A percentile compares a stretch with the other conserved stretches of the same genome.
Evolutionary conservation across 1,140 invertebrate genomes (phyloP).

Genomic region (Drosophila novamexicana): DNA sequence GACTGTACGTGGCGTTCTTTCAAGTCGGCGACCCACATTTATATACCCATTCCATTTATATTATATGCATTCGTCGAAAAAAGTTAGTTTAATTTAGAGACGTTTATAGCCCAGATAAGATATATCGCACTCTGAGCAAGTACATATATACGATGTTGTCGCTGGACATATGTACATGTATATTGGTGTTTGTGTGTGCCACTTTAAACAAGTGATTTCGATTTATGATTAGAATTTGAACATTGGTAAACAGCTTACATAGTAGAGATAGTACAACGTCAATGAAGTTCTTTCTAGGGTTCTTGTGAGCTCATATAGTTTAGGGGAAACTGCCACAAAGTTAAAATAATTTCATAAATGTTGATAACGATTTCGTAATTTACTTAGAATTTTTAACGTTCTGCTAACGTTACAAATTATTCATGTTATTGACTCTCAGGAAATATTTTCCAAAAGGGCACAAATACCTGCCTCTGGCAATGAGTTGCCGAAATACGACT

Average conservation of each 20-base stretch:
- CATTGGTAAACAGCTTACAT: constrained; percentile 68
- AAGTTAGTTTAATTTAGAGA: constrained; percentile 67
- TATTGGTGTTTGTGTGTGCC: constrained; percentile 47
- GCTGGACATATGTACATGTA: not conserved
- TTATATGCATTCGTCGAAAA: constrained; percentile 54
- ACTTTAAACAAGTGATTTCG: constrained; percentile 77
- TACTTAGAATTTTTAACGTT: too few relatives aligned
- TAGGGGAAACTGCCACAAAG: not conserved
- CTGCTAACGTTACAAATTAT: too few relatives aligned
- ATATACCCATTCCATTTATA: constrained; percentile 63
- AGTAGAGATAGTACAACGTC: constrained; percentile 43
- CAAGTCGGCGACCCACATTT: constrained; percentile 36
- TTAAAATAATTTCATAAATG: not conserved
- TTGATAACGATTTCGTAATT: too few relatives aligned
- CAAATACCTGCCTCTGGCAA: too few relatives aligned
- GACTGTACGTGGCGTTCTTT: constrained; percentile 44
- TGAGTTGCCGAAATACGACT: not conserved
- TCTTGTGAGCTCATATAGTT: not conserved
- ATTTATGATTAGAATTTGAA: constrained; percentile 75
- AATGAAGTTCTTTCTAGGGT: constrained; percentile 11
- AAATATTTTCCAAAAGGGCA: too few relatives aligned
- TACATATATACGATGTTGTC: constrained; percentile 42
- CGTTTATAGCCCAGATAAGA: constrained; percentile 66
- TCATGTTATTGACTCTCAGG: too few relatives aligned
- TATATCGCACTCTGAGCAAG: constrained; percentile 40